A percentile compares a stretch with the other conserved stretches of the same genome.
These are phyloP conservation scores for Drosophila carrolli DNA, from an alignment of 1,140 invertebrate genomes.

Conservation along the genomic window DNA sequence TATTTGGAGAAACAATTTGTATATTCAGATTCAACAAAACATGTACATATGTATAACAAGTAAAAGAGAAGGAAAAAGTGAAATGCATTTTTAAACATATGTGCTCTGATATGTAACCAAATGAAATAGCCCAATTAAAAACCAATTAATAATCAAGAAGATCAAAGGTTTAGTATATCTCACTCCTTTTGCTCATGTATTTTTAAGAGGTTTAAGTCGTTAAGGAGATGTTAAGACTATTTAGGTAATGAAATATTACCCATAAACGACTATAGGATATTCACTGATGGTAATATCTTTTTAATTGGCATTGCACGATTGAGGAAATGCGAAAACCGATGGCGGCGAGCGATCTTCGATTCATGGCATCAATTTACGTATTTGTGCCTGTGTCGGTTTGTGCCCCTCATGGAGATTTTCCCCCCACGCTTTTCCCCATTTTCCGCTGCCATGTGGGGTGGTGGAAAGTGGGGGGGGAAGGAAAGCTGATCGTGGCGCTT, in stretches of 20 bases:
- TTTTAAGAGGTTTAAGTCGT: neutral
- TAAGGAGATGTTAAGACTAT: neutral
- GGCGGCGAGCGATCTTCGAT: conserved; percentile 27
- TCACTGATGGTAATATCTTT: neutral
- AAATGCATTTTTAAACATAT: no score
- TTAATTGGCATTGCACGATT: conserved; percentile 31
- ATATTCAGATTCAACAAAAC: no score
- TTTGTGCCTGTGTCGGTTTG: neutral
- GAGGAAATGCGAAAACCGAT: conserved; percentile 38
- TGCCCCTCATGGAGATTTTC: neutral
- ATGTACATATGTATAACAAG: no score
- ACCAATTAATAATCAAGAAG: no score
- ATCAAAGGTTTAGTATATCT: no score
- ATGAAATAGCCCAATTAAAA: no score
- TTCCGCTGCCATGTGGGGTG: neutral
- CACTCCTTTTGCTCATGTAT: neutral
- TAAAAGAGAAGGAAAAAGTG: no score
- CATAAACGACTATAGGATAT: neutral
- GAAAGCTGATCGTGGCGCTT: conserved; percentile 53
- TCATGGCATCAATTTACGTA: conserved; percentile 40
- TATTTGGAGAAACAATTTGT: no score
- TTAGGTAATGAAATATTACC: neutral
- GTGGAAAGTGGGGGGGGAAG: neutral
- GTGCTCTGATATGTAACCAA: no score
- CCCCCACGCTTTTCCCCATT: conserved; percentile 17